phyloP scores from a whole-genome alignment of 2,888 invertebrate genomes.

The Sthenelais limicola region DNA sequence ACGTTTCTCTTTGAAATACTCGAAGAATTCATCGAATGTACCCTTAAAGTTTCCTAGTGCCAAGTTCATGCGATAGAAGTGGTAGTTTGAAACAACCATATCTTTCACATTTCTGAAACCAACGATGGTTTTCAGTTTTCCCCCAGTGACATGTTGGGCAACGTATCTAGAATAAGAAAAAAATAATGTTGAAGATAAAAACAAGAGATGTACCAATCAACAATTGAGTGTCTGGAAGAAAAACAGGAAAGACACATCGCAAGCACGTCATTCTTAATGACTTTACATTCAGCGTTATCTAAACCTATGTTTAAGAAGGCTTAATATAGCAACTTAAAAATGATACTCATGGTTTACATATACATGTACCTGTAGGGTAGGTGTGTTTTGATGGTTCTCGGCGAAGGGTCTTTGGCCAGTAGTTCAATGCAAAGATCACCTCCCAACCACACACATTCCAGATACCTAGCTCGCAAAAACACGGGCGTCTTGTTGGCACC shows the following conservation, averaged over 20 bases:
- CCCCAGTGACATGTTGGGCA: not conserved
- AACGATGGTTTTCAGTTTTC: conserved; percentile 19
- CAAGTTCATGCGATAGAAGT: conserved; percentile 39
- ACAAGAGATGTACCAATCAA: no score
- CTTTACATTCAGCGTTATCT: no score
- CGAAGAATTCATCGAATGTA: conserved; percentile 38
- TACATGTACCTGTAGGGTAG: conserved; percentile 25
- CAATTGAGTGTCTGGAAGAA: no score
- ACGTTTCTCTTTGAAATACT: conserved; percentile 16
- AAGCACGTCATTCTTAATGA: no score
- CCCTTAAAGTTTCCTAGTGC: conserved; percentile 30
- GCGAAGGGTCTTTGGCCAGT: not conserved
- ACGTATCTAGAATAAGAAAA: no score
- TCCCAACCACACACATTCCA: conserved; percentile 1
- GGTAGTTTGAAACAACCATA: conserved; percentile 43
- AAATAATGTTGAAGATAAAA: no score
- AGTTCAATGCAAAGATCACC: not conserved
- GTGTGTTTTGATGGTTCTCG: conserved; percentile 40
- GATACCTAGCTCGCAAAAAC: conserved; percentile 45
- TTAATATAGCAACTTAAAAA: no score
- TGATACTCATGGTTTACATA: no score
- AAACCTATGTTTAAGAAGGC: no score
- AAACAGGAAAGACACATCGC: no score
- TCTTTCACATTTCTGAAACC: conserved; percentile 46
- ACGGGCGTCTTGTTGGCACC: conserved; percentile 63